Evolutionary conservation across 2,113 vertebrate genomes (phyloP).

Genomic region (Mesembrinibis cayennensis): DNA sequence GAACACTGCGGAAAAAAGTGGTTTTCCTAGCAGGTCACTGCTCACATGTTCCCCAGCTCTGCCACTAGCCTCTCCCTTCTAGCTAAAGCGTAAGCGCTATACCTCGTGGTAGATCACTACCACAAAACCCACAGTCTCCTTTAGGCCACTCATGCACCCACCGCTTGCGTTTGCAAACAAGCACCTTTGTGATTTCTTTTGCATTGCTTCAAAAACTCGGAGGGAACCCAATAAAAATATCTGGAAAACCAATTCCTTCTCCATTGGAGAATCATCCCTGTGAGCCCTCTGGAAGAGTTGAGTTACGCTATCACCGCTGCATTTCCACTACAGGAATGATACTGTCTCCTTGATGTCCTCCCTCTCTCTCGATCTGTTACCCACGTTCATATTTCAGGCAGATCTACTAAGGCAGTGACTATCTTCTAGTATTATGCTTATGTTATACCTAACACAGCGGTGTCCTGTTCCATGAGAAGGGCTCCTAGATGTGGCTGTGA

Average conservation of each 20-base stretch:
- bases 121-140: neutral
- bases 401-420: neutral
- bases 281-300: neutral
- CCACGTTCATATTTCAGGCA: neutral
- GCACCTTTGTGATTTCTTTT: neutral
- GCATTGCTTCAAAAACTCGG: neutral
- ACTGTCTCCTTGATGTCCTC: neutral
- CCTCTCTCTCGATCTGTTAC: neutral
- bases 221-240: neutral
- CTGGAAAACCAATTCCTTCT: neutral
- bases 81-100: neutral
- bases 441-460: neutral
- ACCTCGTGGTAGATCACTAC: fast-evolving
- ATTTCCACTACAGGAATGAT: neutral
- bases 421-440: neutral
- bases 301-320: neutral
- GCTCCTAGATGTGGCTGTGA: neutral
- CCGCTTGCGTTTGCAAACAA: neutral
- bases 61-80: neutral
- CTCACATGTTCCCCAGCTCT: neutral
- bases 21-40: neutral
- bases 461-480: neutral
- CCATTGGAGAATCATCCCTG: neutral
- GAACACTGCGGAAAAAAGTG: neutral
- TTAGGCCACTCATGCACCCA: neutral